Evolutionary conservation across 2,797 vertebrate genomes (phyloP), one percentile per base, ranked within the genome.

Genomic region (Mormyrops attenuatus): DNA sequence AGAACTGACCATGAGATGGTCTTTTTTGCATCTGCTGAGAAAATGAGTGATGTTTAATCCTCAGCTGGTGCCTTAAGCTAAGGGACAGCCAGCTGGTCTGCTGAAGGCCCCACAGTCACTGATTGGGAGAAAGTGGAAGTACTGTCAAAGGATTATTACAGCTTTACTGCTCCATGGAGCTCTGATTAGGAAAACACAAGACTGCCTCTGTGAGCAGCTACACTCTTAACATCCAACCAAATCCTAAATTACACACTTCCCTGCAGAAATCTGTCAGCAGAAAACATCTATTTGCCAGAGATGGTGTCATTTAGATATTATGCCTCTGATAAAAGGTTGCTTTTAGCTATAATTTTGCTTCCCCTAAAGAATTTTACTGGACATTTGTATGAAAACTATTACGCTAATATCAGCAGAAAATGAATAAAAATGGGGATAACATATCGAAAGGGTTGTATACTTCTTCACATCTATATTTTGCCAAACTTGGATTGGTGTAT

Each of bases 171-270:
- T 38, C 66, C 66, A 73, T 73, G 66, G 30, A 73, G 66, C 66
- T 73, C 30, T 38, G 66, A 38, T 73, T 15, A 73, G 66, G 66
- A 73, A 34, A 73, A 69, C 63, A 69, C 63, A 69, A 73, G 66
- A 38, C 66, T 73, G 66, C 66, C 66, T 73, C 30, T 73, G 66
- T 5, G 66, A 38, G 66, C 30, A 73, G 66, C 66, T 38, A 73
- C 13, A 38, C 66, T 73, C 66, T 73, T 73, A 73, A 73, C 66
- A 73, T 73, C 30, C 66, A 73, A 73, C 66, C 66, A 38, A 73
- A 73, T 73, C 66, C 66, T 34, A 73, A 73, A 73, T 73, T 73
- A 73, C 66, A 73, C 66, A 38, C 66, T 73, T 73, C 66, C 66
- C 66, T 73, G 66, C 30, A 73, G 66, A 73, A 38, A 73, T 38